phyloP scores from a whole-genome alignment of 2,113 vertebrate species.

The Chlorodrepanis virens region DNA sequence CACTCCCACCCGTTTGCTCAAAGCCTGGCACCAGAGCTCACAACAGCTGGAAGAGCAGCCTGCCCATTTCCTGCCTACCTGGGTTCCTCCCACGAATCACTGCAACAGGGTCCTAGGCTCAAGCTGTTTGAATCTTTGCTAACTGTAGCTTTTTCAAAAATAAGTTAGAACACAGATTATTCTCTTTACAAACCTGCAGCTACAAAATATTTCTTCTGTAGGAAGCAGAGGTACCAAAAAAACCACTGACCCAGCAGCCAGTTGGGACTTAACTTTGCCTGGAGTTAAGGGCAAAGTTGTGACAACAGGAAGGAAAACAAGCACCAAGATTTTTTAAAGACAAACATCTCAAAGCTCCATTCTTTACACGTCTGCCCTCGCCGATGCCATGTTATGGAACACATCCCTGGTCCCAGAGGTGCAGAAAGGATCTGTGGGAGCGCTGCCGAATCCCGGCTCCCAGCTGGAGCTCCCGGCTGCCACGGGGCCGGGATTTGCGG shows the following conservation, averaged over 20 bases:
- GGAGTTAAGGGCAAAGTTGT: neutral
- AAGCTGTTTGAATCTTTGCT: neutral
- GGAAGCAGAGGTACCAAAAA: neutral
- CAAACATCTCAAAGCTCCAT: neutral
- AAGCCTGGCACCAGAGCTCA: neutral
- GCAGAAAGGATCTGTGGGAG: neutral
- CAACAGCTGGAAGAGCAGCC: neutral
- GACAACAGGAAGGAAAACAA: neutral
- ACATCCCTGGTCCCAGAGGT: fast-evolving
- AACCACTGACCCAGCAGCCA: neutral
- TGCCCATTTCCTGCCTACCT: neutral
- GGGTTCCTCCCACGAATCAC: neutral
- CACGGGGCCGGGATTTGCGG: neutral
- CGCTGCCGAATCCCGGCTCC: neutral
- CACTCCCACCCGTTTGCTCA: neutral
- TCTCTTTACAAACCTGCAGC: neutral
- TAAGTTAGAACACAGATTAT: neutral
- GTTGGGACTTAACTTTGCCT: too few relatives aligned
- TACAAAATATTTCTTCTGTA: neutral
- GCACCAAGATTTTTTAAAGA: neutral
- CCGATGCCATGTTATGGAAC: neutral
- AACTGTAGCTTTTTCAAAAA: neutral
- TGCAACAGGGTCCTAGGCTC: neutral
- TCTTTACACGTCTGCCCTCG: neutral
- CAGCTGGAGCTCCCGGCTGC: neutral